phyloP scores from a whole-genome alignment of 2,113 vertebrate genomes.

The Hiodon alosoides region DNA sequence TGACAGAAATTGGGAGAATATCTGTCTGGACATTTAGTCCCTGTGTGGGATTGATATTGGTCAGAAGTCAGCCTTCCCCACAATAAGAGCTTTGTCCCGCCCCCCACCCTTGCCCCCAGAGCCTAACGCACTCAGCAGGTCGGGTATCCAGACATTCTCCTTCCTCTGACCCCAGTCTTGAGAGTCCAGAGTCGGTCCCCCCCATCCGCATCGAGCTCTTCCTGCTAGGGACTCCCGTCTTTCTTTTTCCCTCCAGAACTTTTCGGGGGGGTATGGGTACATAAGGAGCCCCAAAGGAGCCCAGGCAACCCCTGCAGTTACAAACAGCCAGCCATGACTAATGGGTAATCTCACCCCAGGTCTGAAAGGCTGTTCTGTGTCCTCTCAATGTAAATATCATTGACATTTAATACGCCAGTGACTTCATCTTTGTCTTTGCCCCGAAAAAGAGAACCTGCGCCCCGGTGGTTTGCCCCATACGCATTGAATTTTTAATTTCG shows the following conservation, averaged over 20 bases:
- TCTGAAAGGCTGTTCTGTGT: neutral
- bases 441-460: conserved; percentile 26
- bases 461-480: conserved; percentile 16
- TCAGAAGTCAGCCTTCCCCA: too few relatives aligned
- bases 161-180: too few relatives aligned
- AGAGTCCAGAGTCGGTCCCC: too few relatives aligned
- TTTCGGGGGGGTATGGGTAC: neutral
- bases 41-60: too few relatives aligned
- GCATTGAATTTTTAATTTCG: conserved; percentile 49
- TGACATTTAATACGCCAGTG: neutral
- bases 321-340: neutral
- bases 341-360: neutral
- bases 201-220: too few relatives aligned
- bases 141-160: too few relatives aligned
- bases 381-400: conserved; percentile 14
- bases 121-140: too few relatives aligned
- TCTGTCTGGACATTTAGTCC: too few relatives aligned
- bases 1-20: too few relatives aligned
- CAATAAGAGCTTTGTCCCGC: too few relatives aligned
- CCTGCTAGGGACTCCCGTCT: too few relatives aligned
- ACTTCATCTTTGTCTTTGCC: conserved; percentile 16
- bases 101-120: too few relatives aligned
- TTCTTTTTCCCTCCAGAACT: neutral
- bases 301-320: neutral
- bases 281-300: neutral